phyloP scores from a whole-genome alignment of 2,113 vertebrate genomes.

The Xiphophorus hellerii region DNA sequence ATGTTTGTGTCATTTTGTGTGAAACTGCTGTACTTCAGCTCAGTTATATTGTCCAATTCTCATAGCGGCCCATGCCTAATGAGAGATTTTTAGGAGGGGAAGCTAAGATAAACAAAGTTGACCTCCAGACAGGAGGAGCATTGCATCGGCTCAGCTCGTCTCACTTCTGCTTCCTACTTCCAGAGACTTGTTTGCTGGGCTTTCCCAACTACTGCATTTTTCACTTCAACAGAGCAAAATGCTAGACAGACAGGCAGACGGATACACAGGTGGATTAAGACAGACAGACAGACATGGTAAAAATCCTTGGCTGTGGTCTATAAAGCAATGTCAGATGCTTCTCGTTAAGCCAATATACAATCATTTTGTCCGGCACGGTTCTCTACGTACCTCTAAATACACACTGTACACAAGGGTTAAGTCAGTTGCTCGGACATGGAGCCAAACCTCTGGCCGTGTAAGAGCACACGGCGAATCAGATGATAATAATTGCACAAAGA shows the following conservation, averaged over 20 bases:
- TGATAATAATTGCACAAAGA: conserved; percentile 80
- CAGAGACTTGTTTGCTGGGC: conserved; percentile 25
- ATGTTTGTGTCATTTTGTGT: not conserved
- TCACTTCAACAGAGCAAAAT: conserved; percentile 53
- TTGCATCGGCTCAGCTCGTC: conserved; percentile 35
- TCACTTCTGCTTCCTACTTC: conserved; percentile 46
- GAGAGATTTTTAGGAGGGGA: not conserved
- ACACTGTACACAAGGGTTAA: conserved; percentile 74
- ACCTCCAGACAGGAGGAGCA: conserved; percentile 26
- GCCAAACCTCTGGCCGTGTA: conserved; percentile 65
- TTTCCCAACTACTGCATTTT: conserved; percentile 31
- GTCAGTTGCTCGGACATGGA: conserved; percentile 69
- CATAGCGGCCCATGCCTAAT: not conserved
- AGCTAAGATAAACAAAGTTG: not conserved
- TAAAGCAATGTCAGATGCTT: conserved; percentile 78
- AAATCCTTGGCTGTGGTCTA: conserved; percentile 80
- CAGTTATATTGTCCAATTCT: not conserved
- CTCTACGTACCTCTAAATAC: conserved; percentile 73
- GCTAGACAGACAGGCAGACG: conserved; percentile 70
- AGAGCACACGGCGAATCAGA: conserved; percentile 63
- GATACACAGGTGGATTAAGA: conserved; percentile 62
- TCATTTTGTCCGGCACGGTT: conserved; percentile 78
- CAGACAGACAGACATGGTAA: conserved; percentile 57
- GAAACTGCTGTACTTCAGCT: not conserved
- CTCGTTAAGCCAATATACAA: conserved; percentile 77